Base-by-base conservation (phyloP, 2,888 invertebrate species). In the Epinotia demarniana region DNA sequence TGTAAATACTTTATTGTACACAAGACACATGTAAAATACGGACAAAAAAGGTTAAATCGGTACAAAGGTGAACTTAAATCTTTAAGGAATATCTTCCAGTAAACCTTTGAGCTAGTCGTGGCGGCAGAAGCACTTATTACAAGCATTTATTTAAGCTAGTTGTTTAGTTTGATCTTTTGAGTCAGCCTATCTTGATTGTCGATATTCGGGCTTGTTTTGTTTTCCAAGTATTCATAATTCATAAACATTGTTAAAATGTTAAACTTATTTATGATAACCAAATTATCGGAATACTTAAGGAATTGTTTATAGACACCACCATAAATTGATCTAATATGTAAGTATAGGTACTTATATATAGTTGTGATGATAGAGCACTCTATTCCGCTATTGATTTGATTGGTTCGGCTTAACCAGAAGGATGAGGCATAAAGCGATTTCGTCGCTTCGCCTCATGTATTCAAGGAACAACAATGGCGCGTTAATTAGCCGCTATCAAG, bases 401-500 rank as follows among this genome's bases (percentile, higher is more conserved):
- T 70, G 49, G 23, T 70, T 70, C 57, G 57, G 43, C 46, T 49
- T 58, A 55, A 19, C 67, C 67, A 64, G 55, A 63, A 55, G 18
- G n/a, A 53, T n/a, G 39, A 63, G 16, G 23, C 43, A 61, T 60
- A 74, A 74, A 74, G 57, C 74, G 33, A 46, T 57, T 57, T 57
- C 39, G 63, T 23, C 73, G 63, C 62, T 63, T 57, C 70, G 33
- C 70, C 46, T 39, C 58, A 58, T 49, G 43, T 74, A 70, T 74
- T 67, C 61, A 72, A 75, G 78, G 73, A 70, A 69, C 75, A 78
- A 78, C 78, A 78, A 78, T 78, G 75, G 75, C 71, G 75, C 77
- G 80, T 79, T 80, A 80, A 81, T 82, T 80, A 80, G 77, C 67
- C 79, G 79, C 79, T 81, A 82, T 72, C 61, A 80, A 79, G 79